Conservation (phyloP, 2,888 invertebrate genomes). For the Luperina nickerlii region DNA sequence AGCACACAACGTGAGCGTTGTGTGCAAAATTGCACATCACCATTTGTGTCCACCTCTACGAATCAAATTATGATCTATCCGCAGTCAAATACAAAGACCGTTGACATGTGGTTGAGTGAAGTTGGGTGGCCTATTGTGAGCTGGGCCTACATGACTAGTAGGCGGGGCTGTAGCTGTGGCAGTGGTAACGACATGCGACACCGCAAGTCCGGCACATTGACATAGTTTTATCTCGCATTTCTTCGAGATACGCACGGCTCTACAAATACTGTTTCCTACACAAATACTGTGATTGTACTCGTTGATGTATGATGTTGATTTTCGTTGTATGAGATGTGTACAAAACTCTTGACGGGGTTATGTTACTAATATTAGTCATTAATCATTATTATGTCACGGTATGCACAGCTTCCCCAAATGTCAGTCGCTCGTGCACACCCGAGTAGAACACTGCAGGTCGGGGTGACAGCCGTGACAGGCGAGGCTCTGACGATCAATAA, state of each 20-base stretch:
- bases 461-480: not conserved
- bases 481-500: not conserved
- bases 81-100: not conserved
- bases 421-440: not conserved
- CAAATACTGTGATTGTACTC: conserved; percentile 15
- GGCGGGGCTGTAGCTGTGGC: not conserved
- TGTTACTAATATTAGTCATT: not conserved
- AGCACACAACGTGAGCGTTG: not conserved
- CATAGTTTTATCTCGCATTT: conserved; percentile 10
- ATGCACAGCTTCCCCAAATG: not conserved
- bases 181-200: not conserved
- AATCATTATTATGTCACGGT: not conserved
- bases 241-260: conserved; percentile 23
- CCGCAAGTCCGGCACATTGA: not conserved
- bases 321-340: not conserved
- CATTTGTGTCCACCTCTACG: not conserved
- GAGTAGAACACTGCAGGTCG: not conserved
- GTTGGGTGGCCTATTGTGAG: not conserved
- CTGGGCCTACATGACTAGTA: not conserved
- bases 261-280: conserved; percentile 21
- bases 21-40: not conserved
- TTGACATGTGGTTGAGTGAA: not conserved
- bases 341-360: not conserved
- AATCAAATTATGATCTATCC: not conserved
- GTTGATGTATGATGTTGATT: not conserved